Evolutionary conservation across 2,888 invertebrate genomes (phyloP).

Genomic region (Tipula helvola): DNA sequence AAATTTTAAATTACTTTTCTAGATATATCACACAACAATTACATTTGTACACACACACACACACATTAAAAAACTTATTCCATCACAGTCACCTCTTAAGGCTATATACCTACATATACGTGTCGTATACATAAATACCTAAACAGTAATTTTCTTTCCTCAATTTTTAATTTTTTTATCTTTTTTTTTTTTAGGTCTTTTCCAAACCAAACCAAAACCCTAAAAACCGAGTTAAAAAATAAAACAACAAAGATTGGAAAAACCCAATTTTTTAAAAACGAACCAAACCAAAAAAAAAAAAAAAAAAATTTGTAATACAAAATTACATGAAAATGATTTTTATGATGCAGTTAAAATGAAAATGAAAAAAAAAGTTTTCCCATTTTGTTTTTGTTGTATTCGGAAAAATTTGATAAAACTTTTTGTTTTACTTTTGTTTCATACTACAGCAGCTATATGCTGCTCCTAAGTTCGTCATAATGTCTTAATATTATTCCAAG

Average conservation of each 20-base stretch:
- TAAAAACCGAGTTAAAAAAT: neutral
- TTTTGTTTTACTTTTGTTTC: neutral
- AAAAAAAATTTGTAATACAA: neutral
- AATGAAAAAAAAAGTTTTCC: neutral
- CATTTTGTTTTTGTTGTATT: neutral
- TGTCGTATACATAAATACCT: neutral
- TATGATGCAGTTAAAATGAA: neutral
- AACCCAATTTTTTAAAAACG: neutral
- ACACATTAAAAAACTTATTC: neutral
- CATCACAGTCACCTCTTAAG: too few relatives aligned
- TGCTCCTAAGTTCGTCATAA: neutral
- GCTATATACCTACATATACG: neutral
- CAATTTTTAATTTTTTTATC: neutral
- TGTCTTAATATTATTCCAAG: neutral
- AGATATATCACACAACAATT: neutral
- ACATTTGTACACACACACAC: neutral
- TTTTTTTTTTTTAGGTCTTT: neutral
- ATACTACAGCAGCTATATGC: neutral
- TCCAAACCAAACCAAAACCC: neutral
- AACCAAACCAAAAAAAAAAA: neutral
- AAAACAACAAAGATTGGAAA: neutral
- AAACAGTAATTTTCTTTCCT: neutral
- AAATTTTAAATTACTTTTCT: neutral
- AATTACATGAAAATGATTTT: neutral
- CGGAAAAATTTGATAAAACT: neutral